Conservation (phyloP, 2,797 vertebrate genomes). For the Agapornis canus region DNA sequence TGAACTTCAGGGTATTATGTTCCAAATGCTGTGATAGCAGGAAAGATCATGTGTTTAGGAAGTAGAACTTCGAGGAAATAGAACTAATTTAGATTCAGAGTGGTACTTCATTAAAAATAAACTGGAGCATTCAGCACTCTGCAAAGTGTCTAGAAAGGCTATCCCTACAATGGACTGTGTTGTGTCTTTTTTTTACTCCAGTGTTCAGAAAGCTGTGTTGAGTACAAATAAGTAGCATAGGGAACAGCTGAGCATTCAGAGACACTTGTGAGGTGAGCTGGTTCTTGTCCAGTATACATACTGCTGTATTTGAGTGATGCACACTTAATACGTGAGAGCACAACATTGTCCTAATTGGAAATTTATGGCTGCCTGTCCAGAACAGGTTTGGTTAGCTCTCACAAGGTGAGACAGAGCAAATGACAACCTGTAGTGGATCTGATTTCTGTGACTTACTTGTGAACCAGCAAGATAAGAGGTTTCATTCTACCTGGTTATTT, state of each 20-base stretch:
- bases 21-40: neutral
- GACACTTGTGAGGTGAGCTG: neutral
- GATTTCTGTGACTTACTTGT: neutral
- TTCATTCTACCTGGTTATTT: neutral
- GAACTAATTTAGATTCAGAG: neutral
- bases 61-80: neutral
- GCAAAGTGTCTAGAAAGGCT: neutral
- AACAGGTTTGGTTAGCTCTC: neutral
- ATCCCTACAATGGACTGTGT: neutral
- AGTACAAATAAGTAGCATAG: neutral
- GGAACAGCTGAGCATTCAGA: neutral
- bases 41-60: neutral
- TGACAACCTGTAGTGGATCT: neutral
- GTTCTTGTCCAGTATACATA: neutral
- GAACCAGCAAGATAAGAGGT: neutral
- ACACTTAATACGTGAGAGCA: neutral
- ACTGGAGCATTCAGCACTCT: neutral
- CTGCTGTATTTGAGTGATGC: neutral
- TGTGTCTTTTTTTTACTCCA: neutral
- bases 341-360: neutral
- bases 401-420: neutral
- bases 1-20: neutral
- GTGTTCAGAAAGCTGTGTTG: neutral
- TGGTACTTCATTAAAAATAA: neutral
- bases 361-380: neutral